Base-by-base conservation (phyloP, 2,888 invertebrate species). In the Nomada flava region DNA sequence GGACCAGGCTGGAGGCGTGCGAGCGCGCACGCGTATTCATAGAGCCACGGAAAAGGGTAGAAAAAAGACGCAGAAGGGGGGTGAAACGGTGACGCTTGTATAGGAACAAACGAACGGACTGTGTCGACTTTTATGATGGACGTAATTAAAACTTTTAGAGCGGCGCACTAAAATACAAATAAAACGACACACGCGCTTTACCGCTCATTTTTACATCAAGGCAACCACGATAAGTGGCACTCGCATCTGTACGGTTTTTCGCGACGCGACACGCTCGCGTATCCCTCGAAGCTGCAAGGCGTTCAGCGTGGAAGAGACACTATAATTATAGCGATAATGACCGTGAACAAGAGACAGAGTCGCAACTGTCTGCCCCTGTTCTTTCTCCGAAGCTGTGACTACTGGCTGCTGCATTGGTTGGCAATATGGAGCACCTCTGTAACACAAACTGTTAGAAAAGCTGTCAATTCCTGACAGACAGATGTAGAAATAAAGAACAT, bases 101-200 rank as follows among this genome's bases (percentile, higher is more conserved):
- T 70, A 77, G 76, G 85, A 83, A 88, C 85, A 83, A 87, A 89
- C 87, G 89, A 78, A 86, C 83, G 86, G 77, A 87, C 86, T 81
- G 79, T 84, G 88, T 86, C 86, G 84, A 84, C 89, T 90, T 88
- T 90, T 90, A 87, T 86, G 87, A 89, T 89, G 84, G 83, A 87
- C 85, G 89, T 86, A 89, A 89, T 89, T 89, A 89, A 89, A 90
- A 89, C 89, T 89, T 89, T 90, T 87, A 87, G 88, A 89, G 80
- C 82, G 79, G 79, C 79, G 84, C 79, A 80, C 84, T 83, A 82
- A 86, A 89, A 84, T 86, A 86, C 84, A 86, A 90, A 89, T 89
- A 90, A 89, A 90, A 87, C 86, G 83, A 87, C 79, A 72, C 75
- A 47, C 68, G n/a, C 53, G 23, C 36, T 76, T 36, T 57, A 29